Percentiles rank a stretch among this genome's conserved stretches.
Conservation (phyloP, 2,888 invertebrate species). For the Griposia aprilina region DNA sequence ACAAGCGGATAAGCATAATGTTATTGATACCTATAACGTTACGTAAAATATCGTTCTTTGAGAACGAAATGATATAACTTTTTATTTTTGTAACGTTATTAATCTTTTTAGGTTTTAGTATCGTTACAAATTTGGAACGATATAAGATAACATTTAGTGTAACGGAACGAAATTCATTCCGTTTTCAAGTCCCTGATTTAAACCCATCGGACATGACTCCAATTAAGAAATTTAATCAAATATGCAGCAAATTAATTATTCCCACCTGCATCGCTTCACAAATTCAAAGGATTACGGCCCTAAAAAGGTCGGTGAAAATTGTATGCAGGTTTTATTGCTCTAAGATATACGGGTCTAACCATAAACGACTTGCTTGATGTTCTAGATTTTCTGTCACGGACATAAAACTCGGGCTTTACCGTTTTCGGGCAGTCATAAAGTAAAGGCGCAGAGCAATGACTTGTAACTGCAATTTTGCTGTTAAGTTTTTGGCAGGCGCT, state of each 20-base stretch:
- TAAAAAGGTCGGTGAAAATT: slow-evolving; percentile 69
- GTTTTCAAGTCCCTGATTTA: too few relatives aligned
- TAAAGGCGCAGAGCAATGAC: slow-evolving; percentile 54
- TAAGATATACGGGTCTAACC: slow-evolving; percentile 70
- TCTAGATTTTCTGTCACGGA: slow-evolving; percentile 57
- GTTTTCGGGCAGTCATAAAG: slow-evolving; percentile 59
- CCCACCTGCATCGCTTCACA: slow-evolving; percentile 30
- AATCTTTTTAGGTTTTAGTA: too few relatives aligned
- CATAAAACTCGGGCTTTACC: slow-evolving; percentile 64
- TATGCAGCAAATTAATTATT: not conserved
- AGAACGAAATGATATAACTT: too few relatives aligned
- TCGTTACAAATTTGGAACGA: too few relatives aligned
- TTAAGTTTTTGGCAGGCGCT: slow-evolving; percentile 54
- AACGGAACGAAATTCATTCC: too few relatives aligned
- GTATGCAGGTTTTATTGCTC: slow-evolving; percentile 74
- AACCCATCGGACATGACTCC: not conserved
- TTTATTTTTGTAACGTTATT: too few relatives aligned
- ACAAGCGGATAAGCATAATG: too few relatives aligned
- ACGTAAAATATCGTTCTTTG: too few relatives aligned
- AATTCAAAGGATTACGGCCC: slow-evolving; percentile 49
- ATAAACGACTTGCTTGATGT: slow-evolving; percentile 62
- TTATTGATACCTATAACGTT: too few relatives aligned
- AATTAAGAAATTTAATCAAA: slow-evolving; percentile 9
- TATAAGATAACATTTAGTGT: too few relatives aligned
- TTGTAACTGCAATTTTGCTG: slow-evolving; percentile 56